Evolutionary conservation across 2,113 vertebrate species (phyloP), one percentile per base, ranked within the genome.

Genomic region (Macquaria australasica): DNA sequence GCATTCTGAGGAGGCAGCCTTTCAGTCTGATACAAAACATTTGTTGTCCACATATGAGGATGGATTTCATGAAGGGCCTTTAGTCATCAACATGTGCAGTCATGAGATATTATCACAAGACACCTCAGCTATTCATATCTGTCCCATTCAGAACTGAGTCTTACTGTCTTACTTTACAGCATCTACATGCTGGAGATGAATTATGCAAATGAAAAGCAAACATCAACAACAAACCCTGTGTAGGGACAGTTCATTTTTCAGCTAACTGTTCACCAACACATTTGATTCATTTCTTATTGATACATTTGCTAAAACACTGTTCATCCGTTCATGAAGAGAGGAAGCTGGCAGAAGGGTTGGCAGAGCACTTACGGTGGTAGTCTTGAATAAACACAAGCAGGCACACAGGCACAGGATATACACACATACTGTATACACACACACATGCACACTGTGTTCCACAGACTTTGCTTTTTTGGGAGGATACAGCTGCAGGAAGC

Each of bases 331-430:
- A 6, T 73, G 8, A 43, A 2, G 71, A 25, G 8, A 43, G 14
- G 71, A 59, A 59, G 55, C 70, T 58, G 70, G 70, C 53, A 58
- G 34, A 58, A 53, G 70, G 21, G 23, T 10, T 56, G 55, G 71
- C 53, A 43, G 53, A 58, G n/a, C 71, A 73, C 53, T 73, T 58
- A 73, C 23, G 1, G 37, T 43, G 37, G 55, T 28, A 59, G 51
- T 28, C 15, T 59, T 43, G 53, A 73, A 58, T 58, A 73, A 58
- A 73, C 23, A 58, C 23, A 58, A 43, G 37, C 71, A 20, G 53
- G 8, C 70, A 58, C 21, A 73, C 51, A 37, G 31, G 21, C 50
- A 37, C 31, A 56, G 70, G 70, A 72, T 56, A 41, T 25, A 56
- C 8, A 39, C 51, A 69, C 66, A 48, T 68, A 48, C 23, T 16